Conservation (phyloP, 2,113 vertebrate genomes). For the Melanocharis versteri region DNA sequence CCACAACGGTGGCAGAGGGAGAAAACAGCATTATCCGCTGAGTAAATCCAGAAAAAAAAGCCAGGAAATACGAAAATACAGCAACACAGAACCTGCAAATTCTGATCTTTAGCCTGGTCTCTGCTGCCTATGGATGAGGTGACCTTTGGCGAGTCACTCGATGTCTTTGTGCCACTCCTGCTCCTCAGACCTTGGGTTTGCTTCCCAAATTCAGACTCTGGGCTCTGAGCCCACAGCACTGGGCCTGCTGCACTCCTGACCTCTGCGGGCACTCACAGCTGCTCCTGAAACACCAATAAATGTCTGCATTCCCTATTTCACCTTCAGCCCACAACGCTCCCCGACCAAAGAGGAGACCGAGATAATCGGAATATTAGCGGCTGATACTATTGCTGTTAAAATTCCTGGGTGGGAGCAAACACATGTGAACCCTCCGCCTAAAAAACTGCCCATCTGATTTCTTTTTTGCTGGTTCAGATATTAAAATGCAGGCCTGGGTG, state of each 20-base stretch:
- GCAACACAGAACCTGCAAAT: neutral
- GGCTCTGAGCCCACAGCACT: neutral
- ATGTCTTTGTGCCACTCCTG: neutral
- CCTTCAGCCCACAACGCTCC: fast-evolving
- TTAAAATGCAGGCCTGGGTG: neutral
- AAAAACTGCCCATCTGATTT: neutral
- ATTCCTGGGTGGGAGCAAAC: neutral
- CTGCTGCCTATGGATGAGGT: neutral
- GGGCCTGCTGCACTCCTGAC: neutral
- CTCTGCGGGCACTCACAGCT: neutral
- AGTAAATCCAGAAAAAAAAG: neutral
- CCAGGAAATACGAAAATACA: neutral
- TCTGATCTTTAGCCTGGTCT: neutral
- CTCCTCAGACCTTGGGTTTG: neutral
- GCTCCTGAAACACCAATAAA: neutral
- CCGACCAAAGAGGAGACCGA: neutral
- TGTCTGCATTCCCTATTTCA: neutral
- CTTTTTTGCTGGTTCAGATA: neutral
- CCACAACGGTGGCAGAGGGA: neutral
- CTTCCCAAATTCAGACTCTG: neutral
- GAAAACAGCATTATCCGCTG: neutral
- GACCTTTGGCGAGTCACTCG: neutral
- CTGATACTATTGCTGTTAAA: neutral
- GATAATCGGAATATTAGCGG: fast-evolving
- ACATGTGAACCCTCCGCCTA: neutral